These are phyloP conservation scores for Tenthredo scrophulariae DNA, from an alignment of 2,888 invertebrate genomes.

Conservation along the genomic window DNA sequence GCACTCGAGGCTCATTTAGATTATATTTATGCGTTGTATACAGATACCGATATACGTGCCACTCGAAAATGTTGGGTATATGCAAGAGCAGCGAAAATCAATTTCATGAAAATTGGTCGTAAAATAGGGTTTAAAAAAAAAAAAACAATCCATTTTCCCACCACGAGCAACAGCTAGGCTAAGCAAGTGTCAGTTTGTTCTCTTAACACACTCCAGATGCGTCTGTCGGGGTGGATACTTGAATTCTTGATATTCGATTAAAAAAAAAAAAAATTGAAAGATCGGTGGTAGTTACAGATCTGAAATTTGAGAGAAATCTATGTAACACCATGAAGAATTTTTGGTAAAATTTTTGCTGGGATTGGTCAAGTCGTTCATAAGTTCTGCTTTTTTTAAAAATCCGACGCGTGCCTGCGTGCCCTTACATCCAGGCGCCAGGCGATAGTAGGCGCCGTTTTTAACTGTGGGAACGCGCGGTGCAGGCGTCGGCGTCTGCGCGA, in stretches of 20 bases:
- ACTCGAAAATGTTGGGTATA: not conserved
- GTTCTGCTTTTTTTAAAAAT: not conserved
- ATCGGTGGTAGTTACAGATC: not conserved
- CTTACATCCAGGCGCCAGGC: slow-evolving; percentile 67
- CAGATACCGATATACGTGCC: not conserved
- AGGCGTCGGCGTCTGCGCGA: slow-evolving; percentile 65
- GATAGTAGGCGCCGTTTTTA: slow-evolving; percentile 72
- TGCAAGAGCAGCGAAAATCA: not conserved
- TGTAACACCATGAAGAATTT: not conserved
- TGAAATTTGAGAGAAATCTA: slow-evolving; percentile 31
- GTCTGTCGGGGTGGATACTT: slow-evolving; percentile 57
- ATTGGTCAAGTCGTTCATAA: slow-evolving; percentile 5
- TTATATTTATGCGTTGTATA: not conserved
- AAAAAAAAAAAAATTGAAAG: slow-evolving; percentile 31
- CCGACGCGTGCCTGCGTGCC: slow-evolving; percentile 42
- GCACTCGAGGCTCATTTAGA: slow-evolving; percentile 20
- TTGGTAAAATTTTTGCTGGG: not conserved
- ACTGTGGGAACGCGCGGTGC: slow-evolving; percentile 72
- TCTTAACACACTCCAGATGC: slow-evolving; percentile 72
- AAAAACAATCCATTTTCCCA: slow-evolving; percentile 72
- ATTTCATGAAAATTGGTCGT: slow-evolving; percentile 55
- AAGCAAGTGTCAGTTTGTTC: slow-evolving; percentile 62
- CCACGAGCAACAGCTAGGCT: slow-evolving; percentile 57
- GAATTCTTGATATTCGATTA: slow-evolving; percentile 53
- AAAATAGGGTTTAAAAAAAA: slow-evolving; percentile 65